A percentile compares a stretch with the other conserved stretches of the same genome.
These are phyloP conservation scores for Apotomis turbidana DNA, from an alignment of 2,888 invertebrate genomes.

Conservation along the genomic window DNA sequence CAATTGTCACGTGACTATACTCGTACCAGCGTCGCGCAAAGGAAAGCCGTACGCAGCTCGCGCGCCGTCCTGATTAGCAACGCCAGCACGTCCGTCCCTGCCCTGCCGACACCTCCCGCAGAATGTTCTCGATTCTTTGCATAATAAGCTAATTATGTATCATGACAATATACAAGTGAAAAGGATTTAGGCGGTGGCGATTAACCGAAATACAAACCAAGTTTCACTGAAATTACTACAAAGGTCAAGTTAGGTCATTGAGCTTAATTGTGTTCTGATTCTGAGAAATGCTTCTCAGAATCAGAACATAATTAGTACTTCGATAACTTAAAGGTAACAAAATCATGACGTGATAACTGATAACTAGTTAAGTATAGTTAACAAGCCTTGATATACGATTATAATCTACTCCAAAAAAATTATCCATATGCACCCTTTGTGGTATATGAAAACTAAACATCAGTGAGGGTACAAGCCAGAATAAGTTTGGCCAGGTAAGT, in stretches of 20 bases:
- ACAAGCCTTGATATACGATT: too few relatives aligned
- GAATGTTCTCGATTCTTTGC: conserved; percentile 47
- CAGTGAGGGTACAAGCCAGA: too few relatives aligned
- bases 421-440: too few relatives aligned
- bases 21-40: conserved; percentile 42
- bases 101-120: conserved; percentile 42
- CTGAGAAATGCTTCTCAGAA: too few relatives aligned
- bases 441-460: too few relatives aligned
- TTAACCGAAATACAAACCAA: not conserved
- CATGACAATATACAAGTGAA: not conserved
- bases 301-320: too few relatives aligned
- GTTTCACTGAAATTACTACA: not conserved
- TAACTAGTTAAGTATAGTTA: too few relatives aligned
- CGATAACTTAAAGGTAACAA: too few relatives aligned
- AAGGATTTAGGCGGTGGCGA: not conserved
- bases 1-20: conserved; percentile 25
- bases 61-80: conserved; percentile 46
- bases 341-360: too few relatives aligned
- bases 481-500: too few relatives aligned
- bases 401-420: too few relatives aligned
- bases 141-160: conserved; percentile 19
- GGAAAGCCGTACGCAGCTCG: conserved; percentile 44
- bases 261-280: too few relatives aligned
- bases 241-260: not conserved
- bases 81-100: conserved; percentile 48